Conservation (phyloP, 2,888 invertebrate species). For the Parnassius smintheus region DNA sequence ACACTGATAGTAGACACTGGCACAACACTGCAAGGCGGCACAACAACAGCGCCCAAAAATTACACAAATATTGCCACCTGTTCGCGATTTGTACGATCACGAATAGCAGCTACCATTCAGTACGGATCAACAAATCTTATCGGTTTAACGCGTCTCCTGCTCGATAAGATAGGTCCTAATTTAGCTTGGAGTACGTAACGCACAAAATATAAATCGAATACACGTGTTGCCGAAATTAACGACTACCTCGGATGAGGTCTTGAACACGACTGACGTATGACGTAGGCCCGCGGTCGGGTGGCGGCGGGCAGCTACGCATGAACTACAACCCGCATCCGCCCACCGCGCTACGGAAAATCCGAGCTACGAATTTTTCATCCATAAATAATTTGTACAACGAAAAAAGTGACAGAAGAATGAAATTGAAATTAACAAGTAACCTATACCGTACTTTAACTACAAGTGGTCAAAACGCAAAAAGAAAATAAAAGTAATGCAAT, state of each 20-base stretch:
- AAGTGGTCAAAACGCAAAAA: too few species aligned
- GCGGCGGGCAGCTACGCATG: slow-evolving; percentile 55
- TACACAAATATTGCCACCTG: slow-evolving; percentile 63
- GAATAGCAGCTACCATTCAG: slow-evolving; percentile 21
- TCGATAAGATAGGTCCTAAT: slow-evolving; percentile 33
- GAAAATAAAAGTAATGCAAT: too few species aligned
- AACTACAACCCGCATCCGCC: slow-evolving; percentile 66
- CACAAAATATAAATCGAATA: slow-evolving; percentile 21
- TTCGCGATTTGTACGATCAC: slow-evolving; percentile 40
- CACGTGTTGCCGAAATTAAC: slow-evolving; percentile 27
- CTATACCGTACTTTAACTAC: too few species aligned
- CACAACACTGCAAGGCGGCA: slow-evolving; percentile 44
- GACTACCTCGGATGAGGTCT: slow-evolving; percentile 35
- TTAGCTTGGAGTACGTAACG: slow-evolving; percentile 43
- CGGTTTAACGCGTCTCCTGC: slow-evolving; percentile 9
- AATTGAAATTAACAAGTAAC: slow-evolving; percentile 8
- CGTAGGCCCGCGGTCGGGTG: slow-evolving; percentile 52
- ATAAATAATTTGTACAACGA: slow-evolving; percentile 24
- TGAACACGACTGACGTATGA: slow-evolving; percentile 74
- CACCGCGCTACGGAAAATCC: slow-evolving; percentile 63
- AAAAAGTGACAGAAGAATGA: slow-evolving; percentile 17
- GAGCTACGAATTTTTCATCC: slow-evolving; percentile 50
- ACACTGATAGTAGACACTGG: slow-evolving; percentile 47
- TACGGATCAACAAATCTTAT: slow-evolving; percentile 29
- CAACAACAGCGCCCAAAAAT: slow-evolving; percentile 57